Evolutionary conservation across 2,888 invertebrate species (phyloP).

Genomic region (Gerris lacustris): DNA sequence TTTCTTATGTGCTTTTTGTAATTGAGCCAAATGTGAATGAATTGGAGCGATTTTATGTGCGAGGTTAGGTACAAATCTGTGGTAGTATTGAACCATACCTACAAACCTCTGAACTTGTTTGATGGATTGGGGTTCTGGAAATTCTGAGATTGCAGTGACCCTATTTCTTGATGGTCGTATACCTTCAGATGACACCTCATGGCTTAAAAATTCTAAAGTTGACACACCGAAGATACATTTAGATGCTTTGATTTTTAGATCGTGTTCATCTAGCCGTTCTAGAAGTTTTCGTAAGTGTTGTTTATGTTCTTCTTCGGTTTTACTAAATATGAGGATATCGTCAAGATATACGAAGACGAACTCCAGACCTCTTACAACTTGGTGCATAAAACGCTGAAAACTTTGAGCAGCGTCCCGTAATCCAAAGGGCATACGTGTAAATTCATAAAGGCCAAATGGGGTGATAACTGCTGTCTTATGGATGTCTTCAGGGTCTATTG

Average conservation of each 20-base stretch:
- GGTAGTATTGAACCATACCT: conserved; percentile 34
- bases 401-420: conserved; percentile 27
- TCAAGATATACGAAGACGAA: no score
- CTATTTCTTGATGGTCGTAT: conserved; percentile 17
- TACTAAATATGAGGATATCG: no score
- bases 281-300: conserved; percentile 25
- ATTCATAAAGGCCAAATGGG: conserved; percentile 26
- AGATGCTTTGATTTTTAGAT: conserved; percentile 28
- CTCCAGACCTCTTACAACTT: no score
- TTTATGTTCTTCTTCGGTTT: conserved; percentile 25
- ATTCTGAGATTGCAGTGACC: conserved; percentile 19
- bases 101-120: conserved; percentile 32
- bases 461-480: conserved; percentile 31
- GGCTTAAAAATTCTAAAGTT: conserved; percentile 21
- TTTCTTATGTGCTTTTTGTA: neutral
- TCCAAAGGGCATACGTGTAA: conserved; percentile 27
- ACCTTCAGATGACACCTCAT: conserved; percentile 21
- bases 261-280: conserved; percentile 21
- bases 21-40: neutral
- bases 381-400: no score
- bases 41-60: conserved; percentile 18
- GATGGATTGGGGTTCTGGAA: conserved; percentile 20
- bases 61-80: conserved; percentile 18
- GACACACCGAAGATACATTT: conserved; percentile 27
- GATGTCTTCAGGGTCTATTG: conserved; percentile 24